Evolutionary conservation across 2,888 invertebrate genomes (phyloP).

Genomic region (Eupithecia subumbrata): DNA sequence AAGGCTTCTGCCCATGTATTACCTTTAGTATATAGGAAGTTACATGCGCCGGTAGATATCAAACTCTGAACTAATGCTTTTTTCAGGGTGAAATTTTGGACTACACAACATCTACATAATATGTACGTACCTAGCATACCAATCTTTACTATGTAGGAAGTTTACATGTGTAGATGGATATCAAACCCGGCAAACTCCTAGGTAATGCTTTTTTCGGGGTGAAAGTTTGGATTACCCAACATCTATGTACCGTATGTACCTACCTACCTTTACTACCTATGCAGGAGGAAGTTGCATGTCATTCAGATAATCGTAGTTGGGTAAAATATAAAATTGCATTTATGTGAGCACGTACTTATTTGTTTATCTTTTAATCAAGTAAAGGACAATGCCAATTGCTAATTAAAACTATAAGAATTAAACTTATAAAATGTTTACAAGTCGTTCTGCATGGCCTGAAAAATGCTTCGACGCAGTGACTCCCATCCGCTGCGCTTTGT

Average conservation of each 20-base stretch:
- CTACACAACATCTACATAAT: not conserved
- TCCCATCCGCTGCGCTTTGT: slow-evolving; percentile 72
- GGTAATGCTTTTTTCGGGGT: not conserved
- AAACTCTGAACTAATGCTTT: not conserved
- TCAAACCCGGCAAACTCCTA: not conserved
- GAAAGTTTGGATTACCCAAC: not conserved
- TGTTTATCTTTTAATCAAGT: slow-evolving; percentile 13
- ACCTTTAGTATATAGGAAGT: no score
- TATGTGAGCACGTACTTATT: not conserved
- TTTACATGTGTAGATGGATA: no score
- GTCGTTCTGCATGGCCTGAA: slow-evolving; percentile 73
- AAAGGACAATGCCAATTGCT: slow-evolving; percentile 8
- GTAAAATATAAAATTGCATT: not conserved
- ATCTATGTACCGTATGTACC: not conserved
- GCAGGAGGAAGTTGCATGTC: not conserved
- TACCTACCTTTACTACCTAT: not conserved
- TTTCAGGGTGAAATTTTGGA: not conserved
- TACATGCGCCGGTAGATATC: no score
- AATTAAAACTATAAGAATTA: not conserved
- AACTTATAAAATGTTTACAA: slow-evolving; percentile 48
- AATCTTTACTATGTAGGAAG: not conserved
- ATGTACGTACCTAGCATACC: no score
- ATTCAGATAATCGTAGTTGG: not conserved
- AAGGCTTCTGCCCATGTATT: no score
- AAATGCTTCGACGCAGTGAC: slow-evolving; percentile 64